Percentiles rank a stretch among this genome's conserved stretches.
Evolutionary conservation across 2,797 vertebrate genomes (phyloP).

Genomic region (Coluber constrictor): DNA sequence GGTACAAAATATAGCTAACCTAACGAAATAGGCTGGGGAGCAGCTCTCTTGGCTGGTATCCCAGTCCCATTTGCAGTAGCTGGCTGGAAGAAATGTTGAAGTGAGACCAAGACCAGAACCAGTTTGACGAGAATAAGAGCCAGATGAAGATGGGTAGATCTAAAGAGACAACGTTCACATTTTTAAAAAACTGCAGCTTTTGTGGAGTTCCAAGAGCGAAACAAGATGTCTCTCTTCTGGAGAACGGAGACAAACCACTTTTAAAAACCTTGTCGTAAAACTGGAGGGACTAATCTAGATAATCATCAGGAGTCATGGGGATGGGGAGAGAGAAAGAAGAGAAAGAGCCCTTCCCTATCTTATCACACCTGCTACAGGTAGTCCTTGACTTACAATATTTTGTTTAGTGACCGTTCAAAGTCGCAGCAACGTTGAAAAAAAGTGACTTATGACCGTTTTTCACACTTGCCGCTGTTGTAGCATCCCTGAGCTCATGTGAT

Average conservation of each 20-base stretch:
- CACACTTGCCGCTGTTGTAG: fast-evolving
- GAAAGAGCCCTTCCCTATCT: background rate
- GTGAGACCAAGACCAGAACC: background rate
- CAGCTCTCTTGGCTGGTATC: background rate
- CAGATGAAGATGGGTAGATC: background rate
- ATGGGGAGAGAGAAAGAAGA: too few species aligned
- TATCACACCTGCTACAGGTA: background rate
- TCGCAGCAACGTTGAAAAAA: too few species aligned
- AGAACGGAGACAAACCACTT: background rate
- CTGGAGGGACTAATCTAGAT: background rate
- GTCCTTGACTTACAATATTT: too few species aligned
- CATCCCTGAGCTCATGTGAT: too few species aligned
- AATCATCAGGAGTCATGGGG: background rate
- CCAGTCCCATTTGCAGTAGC: background rate
- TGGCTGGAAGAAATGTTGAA: background rate
- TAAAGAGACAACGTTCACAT: background rate
- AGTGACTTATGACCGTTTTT: too few species aligned
- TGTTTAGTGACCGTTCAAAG: too few species aligned
- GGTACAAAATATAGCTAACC: background rate
- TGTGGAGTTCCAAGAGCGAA: background rate
- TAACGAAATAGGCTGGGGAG: background rate
- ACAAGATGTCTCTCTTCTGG: background rate
- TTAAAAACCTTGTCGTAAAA: background rate
- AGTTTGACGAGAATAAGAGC: background rate
- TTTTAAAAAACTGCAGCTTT: background rate